Percentiles rank a stretch among this genome's conserved stretches.
Evolutionary conservation across 2,113 vertebrate species (phyloP).

Genomic region (Engystomops pustulosus): DNA sequence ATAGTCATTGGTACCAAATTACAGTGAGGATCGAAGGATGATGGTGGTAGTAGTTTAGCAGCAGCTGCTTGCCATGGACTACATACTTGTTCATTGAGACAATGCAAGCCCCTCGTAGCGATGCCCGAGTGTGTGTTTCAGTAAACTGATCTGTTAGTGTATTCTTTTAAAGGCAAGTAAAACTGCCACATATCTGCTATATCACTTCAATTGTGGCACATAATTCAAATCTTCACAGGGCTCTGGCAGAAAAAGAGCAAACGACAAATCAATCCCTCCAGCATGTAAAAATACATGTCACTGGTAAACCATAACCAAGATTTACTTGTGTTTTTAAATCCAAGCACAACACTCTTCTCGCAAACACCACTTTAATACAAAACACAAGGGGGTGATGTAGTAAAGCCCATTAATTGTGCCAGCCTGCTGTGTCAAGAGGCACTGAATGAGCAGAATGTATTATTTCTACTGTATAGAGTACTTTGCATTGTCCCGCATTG

Average conservation of each 20-base stretch:
- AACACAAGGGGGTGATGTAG: slow-evolving; percentile 27
- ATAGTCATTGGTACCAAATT: no score
- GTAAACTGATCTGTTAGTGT: slow-evolving; percentile 24
- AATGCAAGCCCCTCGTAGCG: background rate
- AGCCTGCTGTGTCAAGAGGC: slow-evolving; percentile 22
- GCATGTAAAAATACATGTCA: slow-evolving; percentile 53
- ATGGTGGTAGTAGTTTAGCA: background rate
- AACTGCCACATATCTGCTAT: slow-evolving; percentile 39
- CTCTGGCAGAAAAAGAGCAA: slow-evolving; percentile 42
- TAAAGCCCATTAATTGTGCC: slow-evolving; percentile 26
- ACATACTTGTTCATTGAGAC: background rate
- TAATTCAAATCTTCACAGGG: slow-evolving; percentile 50
- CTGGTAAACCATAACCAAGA: slow-evolving; percentile 47
- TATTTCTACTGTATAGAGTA: background rate
- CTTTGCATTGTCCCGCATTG: slow-evolving; percentile 19
- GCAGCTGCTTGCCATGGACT: background rate
- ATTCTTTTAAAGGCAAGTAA: slow-evolving; percentile 25
- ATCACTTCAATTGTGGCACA: slow-evolving; percentile 34
- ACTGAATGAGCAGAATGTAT: slow-evolving; percentile 6
- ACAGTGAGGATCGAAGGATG: no score
- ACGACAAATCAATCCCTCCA: slow-evolving; percentile 44
- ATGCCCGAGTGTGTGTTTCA: background rate
- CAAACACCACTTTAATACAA: slow-evolving; percentile 25
- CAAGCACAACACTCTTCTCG: slow-evolving; percentile 16
- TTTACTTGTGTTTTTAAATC: slow-evolving; percentile 49